Conservation (phyloP, 2,113 vertebrate genomes). For the Cottus gobio region DNA sequence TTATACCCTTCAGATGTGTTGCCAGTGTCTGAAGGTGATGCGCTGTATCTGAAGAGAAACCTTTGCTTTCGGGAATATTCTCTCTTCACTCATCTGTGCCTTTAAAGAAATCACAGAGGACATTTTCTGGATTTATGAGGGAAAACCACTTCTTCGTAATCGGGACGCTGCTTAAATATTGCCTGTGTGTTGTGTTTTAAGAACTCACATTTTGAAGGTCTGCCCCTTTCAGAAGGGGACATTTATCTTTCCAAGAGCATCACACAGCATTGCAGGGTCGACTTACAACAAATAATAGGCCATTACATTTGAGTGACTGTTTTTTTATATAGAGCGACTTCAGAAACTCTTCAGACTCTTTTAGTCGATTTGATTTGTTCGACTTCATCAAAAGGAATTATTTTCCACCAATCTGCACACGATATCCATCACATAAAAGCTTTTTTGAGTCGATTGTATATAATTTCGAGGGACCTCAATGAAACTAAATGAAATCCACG, state of each 20-base stretch:
- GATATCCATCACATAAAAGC: not conserved
- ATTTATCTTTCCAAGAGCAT: constrained; percentile 59
- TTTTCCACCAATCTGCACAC: not conserved
- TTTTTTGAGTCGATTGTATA: not conserved
- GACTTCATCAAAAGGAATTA: not conserved
- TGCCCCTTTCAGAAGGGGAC: constrained; percentile 55
- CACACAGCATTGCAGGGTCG: not conserved
- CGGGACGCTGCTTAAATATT: constrained; percentile 53
- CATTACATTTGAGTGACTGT: not conserved
- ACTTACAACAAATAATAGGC: constrained; percentile 9
- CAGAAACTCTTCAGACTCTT: not conserved
- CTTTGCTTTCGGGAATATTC: constrained; percentile 13
- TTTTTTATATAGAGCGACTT: not conserved
- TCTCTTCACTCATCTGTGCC: constrained; percentile 37
- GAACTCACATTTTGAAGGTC: constrained; percentile 69
- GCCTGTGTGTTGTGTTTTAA: constrained; percentile 52
- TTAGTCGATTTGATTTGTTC: not conserved
- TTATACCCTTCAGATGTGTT: too few relatives aligned
- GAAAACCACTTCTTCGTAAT: constrained; percentile 42
- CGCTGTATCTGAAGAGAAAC: constrained; percentile 38
- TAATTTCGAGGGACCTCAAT: not conserved
- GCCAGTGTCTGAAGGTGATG: constrained; percentile 10
- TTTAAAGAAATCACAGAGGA: constrained; percentile 47
- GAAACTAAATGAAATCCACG: not conserved
- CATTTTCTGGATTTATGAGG: constrained; percentile 60